Percentiles rank a stretch among this genome's conserved stretches.
Evolutionary conservation across 2,113 vertebrate species (phyloP).

Genomic region (Himantopus leucocephalus): DNA sequence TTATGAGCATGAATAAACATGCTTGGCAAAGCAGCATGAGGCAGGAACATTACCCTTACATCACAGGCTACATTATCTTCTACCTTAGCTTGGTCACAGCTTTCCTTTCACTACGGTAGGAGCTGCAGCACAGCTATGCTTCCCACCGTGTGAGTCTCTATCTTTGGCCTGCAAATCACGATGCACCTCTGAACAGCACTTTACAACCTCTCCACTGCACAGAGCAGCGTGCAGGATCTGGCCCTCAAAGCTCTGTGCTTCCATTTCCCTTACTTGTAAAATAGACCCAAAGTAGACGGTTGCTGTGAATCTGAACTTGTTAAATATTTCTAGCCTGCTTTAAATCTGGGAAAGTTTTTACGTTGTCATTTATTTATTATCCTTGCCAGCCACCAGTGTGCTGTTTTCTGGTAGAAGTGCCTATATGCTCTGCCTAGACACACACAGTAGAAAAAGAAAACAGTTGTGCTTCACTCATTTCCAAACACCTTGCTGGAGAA

Average conservation of each 20-base stretch:
- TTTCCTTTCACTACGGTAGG: background rate
- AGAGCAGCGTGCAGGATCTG: background rate
- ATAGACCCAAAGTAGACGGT: background rate
- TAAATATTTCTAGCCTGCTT: background rate
- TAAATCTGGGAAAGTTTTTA: background rate
- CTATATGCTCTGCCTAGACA: background rate
- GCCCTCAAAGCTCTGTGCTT: background rate
- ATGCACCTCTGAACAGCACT: background rate
- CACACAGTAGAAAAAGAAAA: background rate
- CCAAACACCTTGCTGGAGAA: background rate
- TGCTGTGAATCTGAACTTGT: background rate
- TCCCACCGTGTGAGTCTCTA: background rate
- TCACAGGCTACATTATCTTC: background rate
- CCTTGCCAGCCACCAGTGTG: background rate
- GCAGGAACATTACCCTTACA: background rate
- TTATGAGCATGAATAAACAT: background rate
- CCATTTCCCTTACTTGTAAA: background rate
- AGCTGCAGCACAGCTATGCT: background rate
- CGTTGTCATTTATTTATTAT: background rate
- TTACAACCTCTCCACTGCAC: background rate
- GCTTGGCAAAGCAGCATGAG: background rate
- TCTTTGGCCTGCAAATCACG: background rate
- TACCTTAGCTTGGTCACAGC: background rate
- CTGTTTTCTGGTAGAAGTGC: background rate
- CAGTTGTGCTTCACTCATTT: background rate